Evolutionary conservation across 2,888 invertebrate genomes (phyloP).

Genomic region (Dolomedes plantarius): DNA sequence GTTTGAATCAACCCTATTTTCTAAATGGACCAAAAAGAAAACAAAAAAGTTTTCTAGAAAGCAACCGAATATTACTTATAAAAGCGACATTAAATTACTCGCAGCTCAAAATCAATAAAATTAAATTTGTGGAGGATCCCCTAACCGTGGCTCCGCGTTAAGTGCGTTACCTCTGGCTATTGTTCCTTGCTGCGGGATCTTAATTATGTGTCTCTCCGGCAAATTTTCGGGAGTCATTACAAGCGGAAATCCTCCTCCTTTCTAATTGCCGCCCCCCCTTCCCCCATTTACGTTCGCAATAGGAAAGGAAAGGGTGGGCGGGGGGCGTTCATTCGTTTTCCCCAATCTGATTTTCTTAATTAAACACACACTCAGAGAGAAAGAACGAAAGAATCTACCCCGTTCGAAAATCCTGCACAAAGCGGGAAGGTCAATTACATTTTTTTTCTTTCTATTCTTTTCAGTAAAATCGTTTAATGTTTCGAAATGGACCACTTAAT

Average conservation of each 20-base stretch:
- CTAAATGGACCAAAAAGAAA: too few species aligned
- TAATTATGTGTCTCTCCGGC: slow-evolving; percentile 71
- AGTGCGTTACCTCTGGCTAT: slow-evolving; percentile 70
- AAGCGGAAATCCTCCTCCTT: slow-evolving; percentile 71
- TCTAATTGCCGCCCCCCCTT: slow-evolving; percentile 58
- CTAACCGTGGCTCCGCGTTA: slow-evolving; percentile 33
- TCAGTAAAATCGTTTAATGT: slow-evolving; percentile 49
- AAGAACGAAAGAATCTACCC: slow-evolving; percentile 33
- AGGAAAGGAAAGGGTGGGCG: background rate
- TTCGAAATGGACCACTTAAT: slow-evolving; percentile 59
- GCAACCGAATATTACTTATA: too few species aligned
- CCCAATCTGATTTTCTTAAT: slow-evolving; percentile 71
- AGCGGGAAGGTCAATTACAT: slow-evolving; percentile 39
- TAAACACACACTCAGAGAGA: slow-evolving; percentile 64
- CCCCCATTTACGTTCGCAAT: slow-evolving; percentile 37
- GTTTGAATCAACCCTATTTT: too few species aligned
- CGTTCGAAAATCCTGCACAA: slow-evolving; percentile 10
- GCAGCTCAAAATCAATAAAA: background rate
- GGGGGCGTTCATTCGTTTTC: slow-evolving; percentile 36
- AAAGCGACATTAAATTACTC: background rate
- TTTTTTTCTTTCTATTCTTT: slow-evolving; percentile 17
- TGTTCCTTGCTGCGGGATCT: slow-evolving; percentile 70
- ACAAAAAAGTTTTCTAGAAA: too few species aligned
- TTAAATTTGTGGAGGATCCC: slow-evolving; percentile 40
- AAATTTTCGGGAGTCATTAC: slow-evolving; percentile 71